Conservation (phyloP, 2,888 invertebrate genomes). For the Mayetiola destructor region DNA sequence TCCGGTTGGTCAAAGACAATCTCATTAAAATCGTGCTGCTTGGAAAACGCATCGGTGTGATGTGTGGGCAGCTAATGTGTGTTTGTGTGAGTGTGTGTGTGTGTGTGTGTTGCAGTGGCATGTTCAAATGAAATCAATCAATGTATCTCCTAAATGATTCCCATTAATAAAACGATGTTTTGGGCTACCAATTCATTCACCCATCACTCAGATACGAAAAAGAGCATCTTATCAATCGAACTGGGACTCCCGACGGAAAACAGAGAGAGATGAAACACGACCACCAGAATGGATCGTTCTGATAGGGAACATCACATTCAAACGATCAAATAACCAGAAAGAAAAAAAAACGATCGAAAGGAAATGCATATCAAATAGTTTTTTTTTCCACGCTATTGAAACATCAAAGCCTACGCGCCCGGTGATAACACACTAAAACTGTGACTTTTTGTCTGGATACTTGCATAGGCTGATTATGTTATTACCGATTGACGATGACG, state of each 20-base stretch:
- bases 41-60: no score
- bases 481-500: no score
- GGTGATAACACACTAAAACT: background rate
- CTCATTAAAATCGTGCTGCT: background rate
- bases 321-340: no score
- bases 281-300: background rate
- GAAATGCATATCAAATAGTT: no score
- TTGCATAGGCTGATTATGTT: no score
- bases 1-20: background rate
- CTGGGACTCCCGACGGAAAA: no score
- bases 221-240: background rate
- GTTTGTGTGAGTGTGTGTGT: no score
- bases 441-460: no score
- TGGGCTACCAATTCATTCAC: background rate
- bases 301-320: constrained; percentile 1
- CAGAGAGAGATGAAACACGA: background rate
- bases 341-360: no score
- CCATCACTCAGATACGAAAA: background rate
- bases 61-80: no score
- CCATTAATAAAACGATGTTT: no score
- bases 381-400: background rate
- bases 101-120: background rate
- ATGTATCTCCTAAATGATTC: background rate
- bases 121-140: background rate
- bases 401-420: constrained; percentile 13